Evolutionary conservation across 2,113 vertebrate genomes (phyloP), one percentile per base, ranked within the genome.

Genomic region (Xiphophorus couchianus): DNA sequence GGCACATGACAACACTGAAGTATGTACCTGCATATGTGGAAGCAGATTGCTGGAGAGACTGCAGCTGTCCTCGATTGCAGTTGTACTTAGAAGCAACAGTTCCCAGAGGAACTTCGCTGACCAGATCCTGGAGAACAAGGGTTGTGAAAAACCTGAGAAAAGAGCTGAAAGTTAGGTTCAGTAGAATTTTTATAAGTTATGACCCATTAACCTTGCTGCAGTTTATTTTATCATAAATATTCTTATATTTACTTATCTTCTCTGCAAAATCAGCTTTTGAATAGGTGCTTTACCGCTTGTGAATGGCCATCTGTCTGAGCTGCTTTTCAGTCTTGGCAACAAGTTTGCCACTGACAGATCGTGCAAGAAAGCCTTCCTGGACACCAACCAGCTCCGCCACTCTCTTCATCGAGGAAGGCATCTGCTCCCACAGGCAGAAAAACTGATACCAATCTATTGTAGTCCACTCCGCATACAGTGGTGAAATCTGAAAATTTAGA

Each of bases 371-470:
- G 0, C 96, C 93, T 92, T 99, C 98, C 93, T 99, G 97, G 68
- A 99, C 91, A 3, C 98, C 98, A 35, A 99, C 98, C 86, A 99
- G 90, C 83, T 99, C 97, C 62, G 98, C 98, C 29, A 99, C 98
- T 66, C 96, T 95, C 90, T 96, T 98, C 97, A 98, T 96, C 15
- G 97, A 97, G 25, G 95, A 93, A 1, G 97, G 94, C 63, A 99
- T 89, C 86, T 97, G 96, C 78, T 98, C 98, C 98, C 97, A 99
- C 22, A 98, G 89, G 86, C 97, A 97, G 88, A 98, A 98, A 86
- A 98, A 99, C 86, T 96, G 95, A 84, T 99, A 99, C 98, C 98
- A 99, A 73, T 99, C 97, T 81, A 99, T 97, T 70, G 94, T 94
- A 1, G 94, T 95, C 98, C 98, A 99, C 37, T 99, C 97, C n/a